Percentiles rank a stretch among this genome's conserved stretches.
These are phyloP conservation scores for Phasianus colchicus DNA, from an alignment of 2,113 vertebrate species.

Conservation along the genomic window DNA sequence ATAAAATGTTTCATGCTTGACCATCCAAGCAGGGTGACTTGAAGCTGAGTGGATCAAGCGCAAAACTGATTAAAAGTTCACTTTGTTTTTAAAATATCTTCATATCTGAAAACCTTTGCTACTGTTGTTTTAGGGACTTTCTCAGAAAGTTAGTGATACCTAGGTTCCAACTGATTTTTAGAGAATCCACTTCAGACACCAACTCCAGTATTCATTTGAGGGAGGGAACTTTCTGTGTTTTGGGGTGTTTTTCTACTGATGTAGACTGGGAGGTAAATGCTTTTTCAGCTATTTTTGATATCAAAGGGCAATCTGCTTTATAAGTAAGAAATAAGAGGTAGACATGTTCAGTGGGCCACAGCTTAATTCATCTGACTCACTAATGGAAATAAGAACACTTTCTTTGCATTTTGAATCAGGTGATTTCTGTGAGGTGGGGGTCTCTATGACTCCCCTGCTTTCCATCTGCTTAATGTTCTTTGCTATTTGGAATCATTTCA, in stretches of 20 bases:
- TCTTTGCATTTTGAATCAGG: not conserved
- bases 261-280: accelerated
- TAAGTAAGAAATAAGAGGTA: not conserved
- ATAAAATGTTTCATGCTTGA: not conserved
- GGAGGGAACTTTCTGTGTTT: not conserved
- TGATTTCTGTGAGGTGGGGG: not conserved
- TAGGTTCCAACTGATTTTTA: not conserved
- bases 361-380: not conserved
- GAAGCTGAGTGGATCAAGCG: not conserved
- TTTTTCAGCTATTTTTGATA: not conserved
- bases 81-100: not conserved
- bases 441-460: not conserved
- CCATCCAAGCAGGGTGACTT: not conserved
- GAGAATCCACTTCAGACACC: not conserved
- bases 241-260: not conserved
- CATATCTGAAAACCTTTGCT: not conserved
- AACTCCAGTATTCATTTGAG: not conserved
- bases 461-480: not conserved
- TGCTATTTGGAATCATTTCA: not conserved
- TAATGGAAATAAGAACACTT: not conserved
- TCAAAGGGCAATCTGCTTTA: not conserved
- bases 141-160: not conserved
- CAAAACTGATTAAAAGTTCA: not conserved
- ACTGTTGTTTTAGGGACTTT: not conserved
- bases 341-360: accelerated